Percentiles rank a stretch among this genome's conserved stretches.
phyloP scores from a whole-genome alignment of 1,140 invertebrate genomes.

The Heliothis subflexa region DNA sequence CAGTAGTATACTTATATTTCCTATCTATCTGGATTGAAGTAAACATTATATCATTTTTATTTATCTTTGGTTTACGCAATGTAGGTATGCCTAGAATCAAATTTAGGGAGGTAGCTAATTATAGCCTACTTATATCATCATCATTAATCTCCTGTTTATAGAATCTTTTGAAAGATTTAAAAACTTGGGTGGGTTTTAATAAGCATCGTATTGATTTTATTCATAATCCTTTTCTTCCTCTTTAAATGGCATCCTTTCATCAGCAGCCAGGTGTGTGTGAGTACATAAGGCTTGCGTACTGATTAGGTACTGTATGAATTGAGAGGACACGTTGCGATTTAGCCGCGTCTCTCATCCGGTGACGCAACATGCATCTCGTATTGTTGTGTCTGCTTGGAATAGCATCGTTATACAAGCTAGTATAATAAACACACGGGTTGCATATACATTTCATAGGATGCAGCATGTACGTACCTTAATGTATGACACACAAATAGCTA shows the following conservation, averaged over 20 bases:
- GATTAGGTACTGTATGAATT: conserved; percentile 25
- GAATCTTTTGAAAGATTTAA: too few species aligned
- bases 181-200: not conserved
- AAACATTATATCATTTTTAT: too few species aligned
- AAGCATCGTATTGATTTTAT: not conserved
- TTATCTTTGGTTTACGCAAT: too few species aligned
- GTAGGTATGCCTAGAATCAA: too few species aligned
- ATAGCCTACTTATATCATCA: too few species aligned
- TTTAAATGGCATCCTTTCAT: not conserved
- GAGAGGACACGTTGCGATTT: conserved; percentile 43
- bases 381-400: conserved; percentile 13
- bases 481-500: too few species aligned
- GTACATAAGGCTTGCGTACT: not conserved
- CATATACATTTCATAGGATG: not conserved
- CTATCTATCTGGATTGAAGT: too few species aligned
- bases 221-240: not conserved
- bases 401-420: not conserved
- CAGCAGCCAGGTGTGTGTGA: not conserved
- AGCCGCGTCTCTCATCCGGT: conserved; percentile 51
- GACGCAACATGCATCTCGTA: conserved; percentile 49
- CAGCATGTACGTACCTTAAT: not conserved
- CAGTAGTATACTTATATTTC: too few species aligned
- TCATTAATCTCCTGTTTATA: too few species aligned
- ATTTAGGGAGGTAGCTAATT: too few species aligned
- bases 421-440: not conserved